Base-by-base conservation (phyloP, 2,797 vertebrate species). In the Monodelphis domestica region DNA sequence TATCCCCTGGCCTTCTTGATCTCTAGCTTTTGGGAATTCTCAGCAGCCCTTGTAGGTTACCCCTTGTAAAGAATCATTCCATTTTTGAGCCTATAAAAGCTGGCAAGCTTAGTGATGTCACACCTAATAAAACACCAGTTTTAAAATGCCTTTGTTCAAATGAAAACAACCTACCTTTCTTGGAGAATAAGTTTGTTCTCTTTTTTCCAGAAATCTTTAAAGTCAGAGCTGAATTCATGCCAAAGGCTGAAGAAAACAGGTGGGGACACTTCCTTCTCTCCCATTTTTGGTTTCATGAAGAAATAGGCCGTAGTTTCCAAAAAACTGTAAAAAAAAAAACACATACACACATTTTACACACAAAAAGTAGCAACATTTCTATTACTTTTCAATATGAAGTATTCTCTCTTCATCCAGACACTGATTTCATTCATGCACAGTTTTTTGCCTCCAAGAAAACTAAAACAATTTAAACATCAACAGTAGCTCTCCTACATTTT, bases 161-260 rank as follows among this genome's bases (percentile, higher is more conserved):
- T 95, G 96, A 97, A 97, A 94, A 96, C 54, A 33, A 96, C 87
- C 53, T 98, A 99, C 99, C 99, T 99, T 97, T 99, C 99, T 98
- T 99, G 99, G 54, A 99, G 98, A 98, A 99, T 99, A 93, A 98
- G 97, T 98, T 99, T 99, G 98, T 99, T 99, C 98, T 99, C 99
- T 94, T 99, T 99, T 98, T 99, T 99, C 99, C 99, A 99, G 93
- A 98, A 98, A 78, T 99, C 99, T 98, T 99, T 99, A 97, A 99
- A 99, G 98, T 99, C 99, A 4, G 99, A 99, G 95, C 99, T 99
- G 98, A 99, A 99, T 98, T 99, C 99, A 87, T 99, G 99, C 99
- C 99, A 99, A 97, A 99, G 97, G 89, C 99, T 98, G 98, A 99
- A 99, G 97, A 99, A 99, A 29, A 98, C 99, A 98, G 99, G 98